Evolutionary conservation across 2,113 vertebrate species (phyloP), one percentile per base, ranked within the genome.

Genomic region (Phoxinus phoxinus): DNA sequence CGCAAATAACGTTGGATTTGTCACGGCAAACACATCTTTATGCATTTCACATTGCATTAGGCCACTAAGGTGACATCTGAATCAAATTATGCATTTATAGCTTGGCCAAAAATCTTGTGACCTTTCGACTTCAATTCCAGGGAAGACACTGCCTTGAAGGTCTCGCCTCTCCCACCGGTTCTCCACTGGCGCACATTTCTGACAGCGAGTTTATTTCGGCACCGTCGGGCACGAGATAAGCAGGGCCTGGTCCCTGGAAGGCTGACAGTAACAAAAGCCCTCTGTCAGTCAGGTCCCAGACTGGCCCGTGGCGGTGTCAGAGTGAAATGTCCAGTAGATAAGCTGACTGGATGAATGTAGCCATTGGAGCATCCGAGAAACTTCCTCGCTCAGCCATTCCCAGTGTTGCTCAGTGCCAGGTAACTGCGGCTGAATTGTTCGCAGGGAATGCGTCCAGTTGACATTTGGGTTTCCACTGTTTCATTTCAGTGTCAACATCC

Each of bases 251-350:
- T 86, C 85, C 76, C 85, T 84, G 85, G 76, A 88, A 86, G 82
- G 51, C 85, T 89, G 88, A 83, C 88, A 89, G 80, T 77, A 89
- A 86, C 88, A 89, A 87, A 89, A 89, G 83, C 77, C 87, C 46
- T 77, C 85, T 87, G 88, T 89, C 88, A 86, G 77, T 85, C 59
- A n/a, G 77, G 63, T 82, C 84, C 51, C 75, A 74, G 85, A 59
- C 87, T 83, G 75, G 82, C 82, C 82, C 27, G n/a, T 81, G 82
- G 83, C 83, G 73, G 85, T 85, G 78, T 86, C 85, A 86, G 48
- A 46, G 48, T 84, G 65, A 88, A 86, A 88, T 86, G 88, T 89
- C 84, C 86, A 81, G 77, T 76, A 89, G 85, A 89, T 89, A 86
- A 89, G 78, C 78, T 85, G 83, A 85, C 82, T 56, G 75, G 65